phyloP scores from a whole-genome alignment of 2,888 invertebrate species.

The Alcis repandata region DNA sequence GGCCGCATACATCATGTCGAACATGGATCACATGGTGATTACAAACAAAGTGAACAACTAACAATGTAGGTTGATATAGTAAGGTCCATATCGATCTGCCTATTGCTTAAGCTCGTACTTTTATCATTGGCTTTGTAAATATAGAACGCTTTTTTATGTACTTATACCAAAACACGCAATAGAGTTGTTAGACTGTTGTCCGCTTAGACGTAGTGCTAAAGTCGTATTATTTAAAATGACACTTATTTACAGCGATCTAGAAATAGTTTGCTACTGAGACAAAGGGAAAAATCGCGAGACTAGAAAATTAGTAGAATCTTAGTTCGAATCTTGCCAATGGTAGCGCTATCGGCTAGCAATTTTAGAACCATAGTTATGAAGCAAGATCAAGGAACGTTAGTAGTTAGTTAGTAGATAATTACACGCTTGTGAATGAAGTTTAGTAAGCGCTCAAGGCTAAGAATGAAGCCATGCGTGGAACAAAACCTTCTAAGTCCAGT shows the following conservation, averaged over 20 bases:
- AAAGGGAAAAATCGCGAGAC: background rate
- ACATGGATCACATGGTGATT: constrained; percentile 33
- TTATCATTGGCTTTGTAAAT: constrained; percentile 17
- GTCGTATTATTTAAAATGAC: background rate
- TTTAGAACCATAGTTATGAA: background rate
- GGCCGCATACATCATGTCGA: constrained; percentile 33
- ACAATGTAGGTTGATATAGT: constrained; percentile 6
- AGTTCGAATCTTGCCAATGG: background rate
- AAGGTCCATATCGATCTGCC: constrained; percentile 21
- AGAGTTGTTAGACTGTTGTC: background rate
- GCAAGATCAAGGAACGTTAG: constrained; percentile 19
- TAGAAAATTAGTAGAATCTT: background rate
- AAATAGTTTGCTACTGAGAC: background rate
- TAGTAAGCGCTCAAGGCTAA: constrained; percentile 17
- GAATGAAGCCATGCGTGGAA: constrained; percentile 23
- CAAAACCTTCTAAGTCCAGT: constrained; percentile 14
- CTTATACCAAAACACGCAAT: constrained; percentile 15
- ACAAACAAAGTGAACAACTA: constrained; percentile 29
- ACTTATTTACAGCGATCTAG: background rate
- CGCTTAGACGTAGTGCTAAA: background rate
- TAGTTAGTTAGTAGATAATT: constrained; percentile 1
- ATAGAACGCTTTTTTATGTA: constrained; percentile 12
- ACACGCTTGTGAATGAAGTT: constrained; percentile 20
- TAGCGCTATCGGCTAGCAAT: background rate
- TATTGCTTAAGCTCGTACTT: background rate